phyloP scores from a whole-genome alignment of 2,113 vertebrate species.

The Pipa parva region DNA sequence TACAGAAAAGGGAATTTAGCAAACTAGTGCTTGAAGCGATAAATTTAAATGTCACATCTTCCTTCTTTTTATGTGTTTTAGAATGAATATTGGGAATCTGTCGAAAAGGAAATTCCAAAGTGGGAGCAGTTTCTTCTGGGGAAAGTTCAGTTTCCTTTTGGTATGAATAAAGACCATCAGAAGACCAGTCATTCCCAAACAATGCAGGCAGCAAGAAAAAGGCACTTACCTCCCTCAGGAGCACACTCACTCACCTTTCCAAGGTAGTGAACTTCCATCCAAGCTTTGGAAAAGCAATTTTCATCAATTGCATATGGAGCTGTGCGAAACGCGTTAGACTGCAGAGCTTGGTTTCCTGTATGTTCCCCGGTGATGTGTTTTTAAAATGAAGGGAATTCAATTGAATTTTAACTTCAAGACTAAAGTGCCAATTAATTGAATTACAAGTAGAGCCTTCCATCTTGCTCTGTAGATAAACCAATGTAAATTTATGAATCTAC shows the following conservation, averaged over 20 bases:
- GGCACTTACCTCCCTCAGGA: constrained; percentile 45
- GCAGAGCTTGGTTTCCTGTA: no score
- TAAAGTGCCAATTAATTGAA: no score
- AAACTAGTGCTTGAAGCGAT: no score
- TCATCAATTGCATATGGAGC: no score
- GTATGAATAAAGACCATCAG: constrained; percentile 49
- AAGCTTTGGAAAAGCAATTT: not conserved
- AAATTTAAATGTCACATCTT: not conserved
- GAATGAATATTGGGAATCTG: constrained; percentile 77
- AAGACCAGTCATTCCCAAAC: constrained; percentile 47
- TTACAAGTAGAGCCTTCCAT: no score
- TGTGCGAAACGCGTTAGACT: no score
- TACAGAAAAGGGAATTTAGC: no score
- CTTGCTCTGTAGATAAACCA: no score
- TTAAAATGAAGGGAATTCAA: no score
- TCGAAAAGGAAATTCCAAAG: constrained; percentile 76
- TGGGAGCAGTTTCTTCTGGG: constrained; percentile 82
- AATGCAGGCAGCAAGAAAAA: constrained; percentile 33
- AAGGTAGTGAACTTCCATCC: constrained; percentile 14
- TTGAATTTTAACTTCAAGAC: no score
- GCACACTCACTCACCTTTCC: constrained; percentile 27
- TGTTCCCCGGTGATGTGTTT: no score
- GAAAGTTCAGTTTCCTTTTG: constrained; percentile 64
- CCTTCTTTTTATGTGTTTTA: constrained; percentile 55
- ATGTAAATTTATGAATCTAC: no score